phyloP scores from a whole-genome alignment of 2,888 invertebrate species.

The Archips xylosteana region DNA sequence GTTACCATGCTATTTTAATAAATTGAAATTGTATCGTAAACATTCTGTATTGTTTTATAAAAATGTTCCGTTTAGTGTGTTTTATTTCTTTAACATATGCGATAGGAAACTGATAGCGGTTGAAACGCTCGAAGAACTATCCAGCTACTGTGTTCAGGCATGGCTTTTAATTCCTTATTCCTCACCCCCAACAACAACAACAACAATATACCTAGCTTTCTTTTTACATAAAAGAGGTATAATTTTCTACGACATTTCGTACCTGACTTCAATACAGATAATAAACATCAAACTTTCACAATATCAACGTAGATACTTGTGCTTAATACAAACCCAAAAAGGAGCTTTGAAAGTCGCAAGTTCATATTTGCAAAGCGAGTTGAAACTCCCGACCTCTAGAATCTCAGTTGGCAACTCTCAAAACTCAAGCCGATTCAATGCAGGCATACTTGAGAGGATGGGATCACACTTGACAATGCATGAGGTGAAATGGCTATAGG shows the following conservation, averaged over 20 bases:
- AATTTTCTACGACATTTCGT: too few species aligned
- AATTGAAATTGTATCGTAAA: too few species aligned
- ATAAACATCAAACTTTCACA: neutral
- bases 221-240: neutral
- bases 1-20: too few species aligned
- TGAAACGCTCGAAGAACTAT: too few species aligned
- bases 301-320: neutral
- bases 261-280: neutral
- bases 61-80: too few species aligned
- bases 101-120: too few species aligned
- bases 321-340: neutral
- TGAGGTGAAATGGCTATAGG: neutral
- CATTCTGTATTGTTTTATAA: too few species aligned
- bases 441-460: neutral
- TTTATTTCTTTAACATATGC: too few species aligned
- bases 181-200: too few species aligned
- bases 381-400: slow-evolving; percentile 3
- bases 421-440: slow-evolving; percentile 9
- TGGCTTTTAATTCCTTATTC: neutral
- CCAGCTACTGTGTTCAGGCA: too few species aligned
- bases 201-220: neutral
- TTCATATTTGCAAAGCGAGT: slow-evolving; percentile 7
- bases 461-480: neutral
- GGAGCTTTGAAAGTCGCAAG: neutral
- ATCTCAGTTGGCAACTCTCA: neutral